Evolutionary conservation across 2,888 invertebrate species (phyloP).

Genomic region (Meganola albula): DNA sequence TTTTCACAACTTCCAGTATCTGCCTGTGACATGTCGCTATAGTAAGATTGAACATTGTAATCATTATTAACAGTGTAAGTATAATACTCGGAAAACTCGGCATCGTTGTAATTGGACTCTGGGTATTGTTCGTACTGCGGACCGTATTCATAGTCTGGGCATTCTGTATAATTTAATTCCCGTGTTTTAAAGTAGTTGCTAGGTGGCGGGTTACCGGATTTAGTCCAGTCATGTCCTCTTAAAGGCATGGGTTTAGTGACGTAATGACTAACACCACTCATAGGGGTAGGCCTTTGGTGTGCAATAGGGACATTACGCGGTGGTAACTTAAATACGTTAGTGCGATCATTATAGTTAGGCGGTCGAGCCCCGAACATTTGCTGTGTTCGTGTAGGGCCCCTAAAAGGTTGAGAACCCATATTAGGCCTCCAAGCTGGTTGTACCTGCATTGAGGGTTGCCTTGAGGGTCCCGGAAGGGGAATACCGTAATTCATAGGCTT

Average conservation of each 20-base stretch:
- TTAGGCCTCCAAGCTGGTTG: slow-evolving; percentile 4
- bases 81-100: neutral
- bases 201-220: slow-evolving; percentile 17
- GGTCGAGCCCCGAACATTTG: slow-evolving; percentile 14
- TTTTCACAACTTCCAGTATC: neutral
- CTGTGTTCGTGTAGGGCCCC: slow-evolving; percentile 10
- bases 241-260: slow-evolving; percentile 5
- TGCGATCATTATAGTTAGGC: slow-evolving; percentile 7
- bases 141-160: neutral
- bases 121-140: neutral
- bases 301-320: neutral
- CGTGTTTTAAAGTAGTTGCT: slow-evolving; percentile 25
- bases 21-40: neutral
- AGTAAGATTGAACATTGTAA: neutral
- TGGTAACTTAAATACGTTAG: neutral
- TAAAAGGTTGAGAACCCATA: neutral
- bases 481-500: too few species aligned
- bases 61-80: neutral
- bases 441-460: neutral
- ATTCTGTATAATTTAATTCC: slow-evolving; percentile 21
- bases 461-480: slow-evolving; percentile 4
- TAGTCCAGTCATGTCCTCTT: slow-evolving; percentile 19
- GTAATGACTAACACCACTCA: slow-evolving; percentile 19
- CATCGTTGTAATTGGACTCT: neutral
- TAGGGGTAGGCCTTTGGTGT: slow-evolving; percentile 8